These are phyloP conservation scores for Campylorhamphus procurvoides DNA, from an alignment of 2,113 vertebrate species.

Conservation along the genomic window DNA sequence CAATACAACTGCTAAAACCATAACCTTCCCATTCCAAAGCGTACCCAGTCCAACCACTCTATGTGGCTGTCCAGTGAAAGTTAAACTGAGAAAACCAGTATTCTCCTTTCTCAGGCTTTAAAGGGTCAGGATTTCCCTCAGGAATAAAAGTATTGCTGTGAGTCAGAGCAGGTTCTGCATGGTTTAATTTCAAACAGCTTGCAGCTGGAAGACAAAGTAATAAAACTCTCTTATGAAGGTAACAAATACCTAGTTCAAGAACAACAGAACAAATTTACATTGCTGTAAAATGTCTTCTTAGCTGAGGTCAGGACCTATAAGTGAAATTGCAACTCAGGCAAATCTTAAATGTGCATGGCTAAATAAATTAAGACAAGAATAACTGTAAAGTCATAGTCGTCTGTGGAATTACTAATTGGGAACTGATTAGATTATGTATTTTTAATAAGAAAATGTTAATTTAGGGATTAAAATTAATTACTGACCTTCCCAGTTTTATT, in stretches of 20 bases:
- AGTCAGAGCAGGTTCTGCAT: not conserved
- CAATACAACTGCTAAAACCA: not conserved
- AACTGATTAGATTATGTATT: not conserved
- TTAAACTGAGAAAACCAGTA: not conserved
- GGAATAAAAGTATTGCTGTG: not conserved
- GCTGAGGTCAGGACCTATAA: not conserved
- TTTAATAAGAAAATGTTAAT: slow-evolving; percentile 20
- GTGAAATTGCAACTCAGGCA: not conserved
- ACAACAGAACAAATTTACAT: not conserved
- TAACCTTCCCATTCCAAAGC: not conserved
- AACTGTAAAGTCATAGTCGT: not conserved
- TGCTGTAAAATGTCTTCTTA: not conserved
- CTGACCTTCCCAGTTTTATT: not conserved
- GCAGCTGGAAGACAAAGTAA: not conserved
- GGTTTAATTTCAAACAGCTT: slow-evolving; percentile 6
- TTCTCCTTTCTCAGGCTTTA: not conserved
- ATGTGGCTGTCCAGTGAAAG: not conserved
- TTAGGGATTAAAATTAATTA: slow-evolving; percentile 7
- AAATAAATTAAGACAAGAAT: not conserved
- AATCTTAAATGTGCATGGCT: not conserved
- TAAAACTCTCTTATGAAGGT: not conserved
- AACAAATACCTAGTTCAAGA: not conserved
- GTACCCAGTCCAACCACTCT: not conserved
- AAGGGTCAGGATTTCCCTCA: not conserved
- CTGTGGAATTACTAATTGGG: not conserved